phyloP scores from a whole-genome alignment of 1,140 invertebrate genomes.

The Bombus fervidus region DNA sequence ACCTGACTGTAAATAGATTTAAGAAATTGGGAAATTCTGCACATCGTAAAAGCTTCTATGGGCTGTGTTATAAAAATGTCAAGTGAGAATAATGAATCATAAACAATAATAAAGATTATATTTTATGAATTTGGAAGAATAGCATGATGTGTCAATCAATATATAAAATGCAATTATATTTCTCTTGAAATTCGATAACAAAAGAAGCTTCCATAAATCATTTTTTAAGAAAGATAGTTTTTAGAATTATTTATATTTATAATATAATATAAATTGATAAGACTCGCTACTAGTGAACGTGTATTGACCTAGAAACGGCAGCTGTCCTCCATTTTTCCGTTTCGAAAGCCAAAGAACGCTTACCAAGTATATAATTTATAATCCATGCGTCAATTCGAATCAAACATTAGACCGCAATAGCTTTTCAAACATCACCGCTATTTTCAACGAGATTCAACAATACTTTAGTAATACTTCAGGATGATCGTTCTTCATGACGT shows the following conservation, averaged over 20 bases:
- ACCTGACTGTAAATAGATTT: background rate
- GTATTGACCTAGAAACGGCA: background rate
- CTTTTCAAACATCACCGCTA: constrained; percentile 45
- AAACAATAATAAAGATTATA: background rate
- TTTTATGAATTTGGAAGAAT: background rate
- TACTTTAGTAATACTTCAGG: constrained; percentile 29
- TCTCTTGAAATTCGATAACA: too few species aligned
- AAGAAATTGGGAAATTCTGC: background rate
- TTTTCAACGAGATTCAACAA: constrained; percentile 15
- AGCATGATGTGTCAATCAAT: background rate
- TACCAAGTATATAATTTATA: constrained; percentile 11
- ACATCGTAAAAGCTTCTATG: background rate
- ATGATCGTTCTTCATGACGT: constrained; percentile 50
- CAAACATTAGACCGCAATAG: constrained; percentile 55
- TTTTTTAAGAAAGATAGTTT: too few species aligned
- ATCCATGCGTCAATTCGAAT: constrained; percentile 10
- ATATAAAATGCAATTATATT: too few species aligned
- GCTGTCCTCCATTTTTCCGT: background rate
- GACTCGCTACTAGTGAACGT: background rate
- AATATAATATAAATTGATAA: background rate
- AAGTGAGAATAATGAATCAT: background rate
- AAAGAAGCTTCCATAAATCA: too few species aligned
- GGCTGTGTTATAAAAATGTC: background rate
- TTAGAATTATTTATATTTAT: too few species aligned
- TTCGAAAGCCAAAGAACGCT: background rate